Base-by-base conservation (phyloP, 1,140 invertebrate genomes). In the Ladona fulva region DNA sequence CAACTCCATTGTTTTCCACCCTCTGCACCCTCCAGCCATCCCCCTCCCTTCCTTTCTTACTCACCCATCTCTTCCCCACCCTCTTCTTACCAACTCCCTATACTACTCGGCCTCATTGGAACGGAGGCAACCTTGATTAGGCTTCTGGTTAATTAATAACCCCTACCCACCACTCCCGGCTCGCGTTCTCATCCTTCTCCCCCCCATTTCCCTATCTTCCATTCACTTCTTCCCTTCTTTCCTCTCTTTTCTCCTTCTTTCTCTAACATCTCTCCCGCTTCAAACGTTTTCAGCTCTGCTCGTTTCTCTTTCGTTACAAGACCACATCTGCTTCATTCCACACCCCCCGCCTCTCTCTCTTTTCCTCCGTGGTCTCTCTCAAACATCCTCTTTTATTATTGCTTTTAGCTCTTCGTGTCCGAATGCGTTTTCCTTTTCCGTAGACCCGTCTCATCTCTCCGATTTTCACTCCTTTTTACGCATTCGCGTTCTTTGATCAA, bases 111-210 rank as follows among this genome's bases (percentile, higher is more conserved):
- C 14, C 52, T 66, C 52, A 66, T 66, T 66, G 52, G 52, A 66
- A 66, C 52, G 52, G 52, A 22, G 52, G 52, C 52, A 66, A 66
- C 52, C 52, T 66, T 66, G 52, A 66, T 66, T 66, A 66, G 52
- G 52, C 52, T 66, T 66, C 52, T 66, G 52, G 52, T 66, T 66
- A 66, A 66, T 66, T 66, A 66, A 66, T 66, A 66, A 66, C 52
- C 52, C 52, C 52, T 52, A 10, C 44, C 10, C 44, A 52, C 44
- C 44, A 10, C 19, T 52, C 44, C 44, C 44, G 10, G 44, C 44
- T n/a, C n/a, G n/a, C 44, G 44, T 52, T 19, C 44, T 19, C 44
- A 10, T 10, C 44, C 44, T 11, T 52, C n/a, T 52, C 44, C 44
- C 44, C 44, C 12, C n/a, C n/a, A 66, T 22, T 19, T 66, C 52